Conservation (phyloP, 1,140 invertebrate species). For the Drosophila orosa region DNA sequence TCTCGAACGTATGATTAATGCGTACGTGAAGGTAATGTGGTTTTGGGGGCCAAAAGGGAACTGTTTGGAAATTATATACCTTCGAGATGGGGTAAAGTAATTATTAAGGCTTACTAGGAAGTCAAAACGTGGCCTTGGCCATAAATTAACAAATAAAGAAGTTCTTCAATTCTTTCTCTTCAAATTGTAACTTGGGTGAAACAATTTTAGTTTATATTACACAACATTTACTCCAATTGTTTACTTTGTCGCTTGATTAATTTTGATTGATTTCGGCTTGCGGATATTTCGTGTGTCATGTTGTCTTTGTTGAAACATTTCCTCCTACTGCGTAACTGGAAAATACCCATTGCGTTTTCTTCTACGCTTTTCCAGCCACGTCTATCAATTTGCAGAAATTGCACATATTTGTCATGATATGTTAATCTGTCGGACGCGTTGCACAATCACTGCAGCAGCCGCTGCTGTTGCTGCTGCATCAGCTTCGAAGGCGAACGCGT, state of each 20-base stretch:
- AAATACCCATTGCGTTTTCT: slow-evolving; percentile 12
- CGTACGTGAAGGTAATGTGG: background rate
- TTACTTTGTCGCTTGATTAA: background rate
- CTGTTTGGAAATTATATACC: background rate
- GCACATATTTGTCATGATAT: slow-evolving; percentile 21
- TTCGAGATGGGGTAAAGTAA: background rate
- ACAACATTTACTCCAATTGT: background rate
- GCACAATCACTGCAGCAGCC: slow-evolving; percentile 36
- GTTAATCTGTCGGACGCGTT: slow-evolving; percentile 28
- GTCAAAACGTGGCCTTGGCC: background rate
- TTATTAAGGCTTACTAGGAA: background rate
- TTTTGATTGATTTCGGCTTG: background rate
- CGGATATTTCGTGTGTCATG: background rate
- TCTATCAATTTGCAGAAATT: slow-evolving; percentile 39
- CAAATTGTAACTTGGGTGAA: too few species aligned
- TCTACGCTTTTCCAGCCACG: background rate
- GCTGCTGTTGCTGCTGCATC: slow-evolving; percentile 14
- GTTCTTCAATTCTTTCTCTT: too few species aligned
- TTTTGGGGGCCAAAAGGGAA: background rate
- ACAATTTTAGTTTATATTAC: too few species aligned
- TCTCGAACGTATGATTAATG: slow-evolving; percentile 25
- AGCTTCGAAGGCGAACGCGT: slow-evolving; percentile 51
- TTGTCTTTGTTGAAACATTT: slow-evolving; percentile 3
- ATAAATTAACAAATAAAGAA: too few species aligned
- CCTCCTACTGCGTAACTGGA: slow-evolving; percentile 15